Conservation (phyloP, 2,113 vertebrate species). For the Cacatua alba region DNA sequence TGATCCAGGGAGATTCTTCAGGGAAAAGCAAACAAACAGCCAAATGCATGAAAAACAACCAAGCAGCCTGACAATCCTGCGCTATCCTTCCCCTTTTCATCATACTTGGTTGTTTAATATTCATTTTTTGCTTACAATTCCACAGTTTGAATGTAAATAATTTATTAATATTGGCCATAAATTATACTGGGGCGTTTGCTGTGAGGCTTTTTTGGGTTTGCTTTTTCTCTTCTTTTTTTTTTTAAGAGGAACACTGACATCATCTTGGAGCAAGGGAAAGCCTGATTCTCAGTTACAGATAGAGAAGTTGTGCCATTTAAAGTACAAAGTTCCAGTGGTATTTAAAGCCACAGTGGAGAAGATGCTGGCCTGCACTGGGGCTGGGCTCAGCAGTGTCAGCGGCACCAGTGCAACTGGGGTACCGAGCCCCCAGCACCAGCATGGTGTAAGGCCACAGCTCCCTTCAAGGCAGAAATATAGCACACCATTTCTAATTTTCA, state of each 20-base stretch:
- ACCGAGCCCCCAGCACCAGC: accelerated
- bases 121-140: constrained; percentile 22
- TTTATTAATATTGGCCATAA: not conserved
- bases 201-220: not conserved
- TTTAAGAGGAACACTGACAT: not conserved
- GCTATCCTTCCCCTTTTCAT: constrained; percentile 13
- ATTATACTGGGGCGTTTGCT: not conserved
- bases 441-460: not conserved
- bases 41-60: constrained; percentile 11
- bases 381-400: not conserved
- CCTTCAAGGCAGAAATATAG: not conserved
- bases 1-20: constrained; percentile 19
- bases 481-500: not conserved
- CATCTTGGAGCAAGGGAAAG: not conserved
- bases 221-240: not conserved
- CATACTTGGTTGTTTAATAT: constrained; percentile 12
- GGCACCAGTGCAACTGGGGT: not conserved
- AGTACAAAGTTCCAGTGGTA: not conserved
- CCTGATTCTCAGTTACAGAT: not conserved
- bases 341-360: not conserved
- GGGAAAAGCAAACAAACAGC: constrained; percentile 42
- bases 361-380: not conserved
- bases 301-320: not conserved
- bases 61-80: not conserved
- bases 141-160: not conserved